These are phyloP conservation scores for Stramonita haemastoma DNA, from an alignment of 2,888 invertebrate genomes.

Conservation along the genomic window DNA sequence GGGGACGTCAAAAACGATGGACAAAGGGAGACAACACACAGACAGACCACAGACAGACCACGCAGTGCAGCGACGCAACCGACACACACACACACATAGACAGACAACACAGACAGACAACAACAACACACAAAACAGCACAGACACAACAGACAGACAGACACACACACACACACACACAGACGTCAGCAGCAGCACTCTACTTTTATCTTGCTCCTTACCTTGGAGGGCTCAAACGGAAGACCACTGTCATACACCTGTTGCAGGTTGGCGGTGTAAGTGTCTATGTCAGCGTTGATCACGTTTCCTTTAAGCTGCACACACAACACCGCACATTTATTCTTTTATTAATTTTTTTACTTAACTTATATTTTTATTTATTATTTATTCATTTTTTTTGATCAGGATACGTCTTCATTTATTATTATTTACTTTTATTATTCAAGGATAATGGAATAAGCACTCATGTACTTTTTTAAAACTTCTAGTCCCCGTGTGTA, in stretches of 20 bases:
- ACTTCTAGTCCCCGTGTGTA: no score
- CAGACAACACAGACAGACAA: not conserved
- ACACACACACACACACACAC: slow-evolving; percentile 22
- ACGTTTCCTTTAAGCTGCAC: slow-evolving; percentile 42
- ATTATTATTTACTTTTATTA: no score
- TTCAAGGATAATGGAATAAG: no score
- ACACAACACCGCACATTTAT: no score
- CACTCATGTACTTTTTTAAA: no score
- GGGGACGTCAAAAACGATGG: no score
- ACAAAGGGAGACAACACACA: no score
- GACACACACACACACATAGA: not conserved
- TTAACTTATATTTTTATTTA: no score
- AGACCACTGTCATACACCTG: slow-evolving; percentile 38
- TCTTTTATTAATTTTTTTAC: no score
- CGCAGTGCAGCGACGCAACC: not conserved
- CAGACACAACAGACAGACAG: not conserved
- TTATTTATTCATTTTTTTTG: no score
- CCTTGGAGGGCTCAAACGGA: slow-evolving; percentile 44
- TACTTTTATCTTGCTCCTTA: slow-evolving; percentile 16
- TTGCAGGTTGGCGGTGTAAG: slow-evolving; percentile 43
- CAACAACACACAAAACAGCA: not conserved
- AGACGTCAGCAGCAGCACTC: not conserved
- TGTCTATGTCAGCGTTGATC: slow-evolving; percentile 44
- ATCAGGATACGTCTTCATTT: no score
- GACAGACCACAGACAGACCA: not conserved